Conservation (phyloP, 2,888 invertebrate genomes). For the Apocheima hispidaria region DNA sequence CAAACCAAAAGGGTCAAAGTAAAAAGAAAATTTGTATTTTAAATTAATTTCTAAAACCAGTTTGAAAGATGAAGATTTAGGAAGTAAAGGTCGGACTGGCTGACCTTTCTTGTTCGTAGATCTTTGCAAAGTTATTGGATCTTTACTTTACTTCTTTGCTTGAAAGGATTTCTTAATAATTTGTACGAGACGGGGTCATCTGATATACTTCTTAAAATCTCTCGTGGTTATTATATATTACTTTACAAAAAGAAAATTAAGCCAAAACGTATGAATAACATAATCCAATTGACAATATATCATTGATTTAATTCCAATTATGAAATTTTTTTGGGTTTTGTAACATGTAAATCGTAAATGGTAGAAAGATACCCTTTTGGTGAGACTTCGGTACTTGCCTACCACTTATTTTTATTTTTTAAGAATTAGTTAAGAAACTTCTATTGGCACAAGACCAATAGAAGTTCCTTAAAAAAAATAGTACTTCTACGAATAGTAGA, state of each 20-base stretch:
- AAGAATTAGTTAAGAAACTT: too few relatives aligned
- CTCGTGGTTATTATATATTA: background rate
- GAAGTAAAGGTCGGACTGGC: conserved; percentile 4
- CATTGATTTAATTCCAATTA: too few relatives aligned
- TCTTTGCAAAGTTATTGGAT: conserved; percentile 5
- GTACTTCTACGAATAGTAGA: too few relatives aligned
- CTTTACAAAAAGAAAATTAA: background rate
- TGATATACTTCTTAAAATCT: background rate
- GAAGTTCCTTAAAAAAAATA: too few relatives aligned
- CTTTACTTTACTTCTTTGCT: conserved; percentile 3
- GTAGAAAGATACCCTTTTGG: too few relatives aligned
- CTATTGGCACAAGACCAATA: too few relatives aligned
- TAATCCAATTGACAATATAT: too few relatives aligned
- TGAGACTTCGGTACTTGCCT: too few relatives aligned
- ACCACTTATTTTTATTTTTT: too few relatives aligned
- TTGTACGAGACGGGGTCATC: background rate
- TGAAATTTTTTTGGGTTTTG: too few relatives aligned
- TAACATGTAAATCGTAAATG: too few relatives aligned
- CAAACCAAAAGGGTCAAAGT: background rate
- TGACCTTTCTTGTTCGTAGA: conserved; percentile 6
- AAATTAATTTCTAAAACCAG: conserved; percentile 2
- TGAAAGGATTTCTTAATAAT: conserved; percentile 7
- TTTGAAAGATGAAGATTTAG: conserved; percentile 5
- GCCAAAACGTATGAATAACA: too few relatives aligned
- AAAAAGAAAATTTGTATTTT: background rate